These are phyloP conservation scores for Lates calcarifer DNA, from an alignment of 2,113 vertebrate species.

Conservation along the genomic window DNA sequence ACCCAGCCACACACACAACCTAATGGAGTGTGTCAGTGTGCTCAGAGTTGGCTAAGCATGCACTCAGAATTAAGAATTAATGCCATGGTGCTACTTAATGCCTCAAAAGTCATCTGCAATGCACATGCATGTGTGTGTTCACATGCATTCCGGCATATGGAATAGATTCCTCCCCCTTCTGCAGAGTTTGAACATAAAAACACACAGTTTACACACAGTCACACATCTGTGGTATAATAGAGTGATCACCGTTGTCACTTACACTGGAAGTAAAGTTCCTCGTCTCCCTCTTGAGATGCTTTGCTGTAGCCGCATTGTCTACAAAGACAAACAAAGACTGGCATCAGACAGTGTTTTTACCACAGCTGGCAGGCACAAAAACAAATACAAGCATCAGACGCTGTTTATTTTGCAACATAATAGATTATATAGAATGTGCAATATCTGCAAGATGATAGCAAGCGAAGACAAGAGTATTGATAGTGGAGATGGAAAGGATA, in stretches of 20 bases:
- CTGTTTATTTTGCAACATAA: constrained; percentile 32
- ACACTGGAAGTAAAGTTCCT: constrained; percentile 95
- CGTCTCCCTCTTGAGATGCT: constrained; percentile 92
- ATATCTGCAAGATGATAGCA: constrained; percentile 39
- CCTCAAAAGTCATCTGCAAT: constrained; percentile 46
- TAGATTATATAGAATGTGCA: constrained; percentile 35
- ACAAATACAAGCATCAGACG: constrained; percentile 38
- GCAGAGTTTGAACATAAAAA: neutral
- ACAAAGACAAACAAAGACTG: constrained; percentile 57
- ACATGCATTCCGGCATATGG: constrained; percentile 7
- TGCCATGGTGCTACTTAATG: constrained; percentile 34
- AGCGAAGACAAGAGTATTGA: constrained; percentile 32
- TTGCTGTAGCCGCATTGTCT: constrained; percentile 95
- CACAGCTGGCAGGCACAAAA: constrained; percentile 37
- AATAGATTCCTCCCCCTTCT: neutral
- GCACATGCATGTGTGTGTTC: constrained; percentile 1
- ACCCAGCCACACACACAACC: constrained; percentile 20
- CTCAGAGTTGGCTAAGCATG: constrained; percentile 49
- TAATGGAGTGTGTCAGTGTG: constrained; percentile 57
- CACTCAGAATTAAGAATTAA: constrained; percentile 71
- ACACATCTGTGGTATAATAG: neutral
- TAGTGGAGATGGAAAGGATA: constrained; percentile 39
- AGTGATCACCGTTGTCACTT: constrained; percentile 72
- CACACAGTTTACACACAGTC: constrained; percentile 1
- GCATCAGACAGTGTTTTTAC: constrained; percentile 46